Percentiles rank a stretch among this genome's conserved stretches.
These are phyloP conservation scores for Ecdyonurus torrentis DNA, from an alignment of 2,888 invertebrate genomes.

Conservation along the genomic window DNA sequence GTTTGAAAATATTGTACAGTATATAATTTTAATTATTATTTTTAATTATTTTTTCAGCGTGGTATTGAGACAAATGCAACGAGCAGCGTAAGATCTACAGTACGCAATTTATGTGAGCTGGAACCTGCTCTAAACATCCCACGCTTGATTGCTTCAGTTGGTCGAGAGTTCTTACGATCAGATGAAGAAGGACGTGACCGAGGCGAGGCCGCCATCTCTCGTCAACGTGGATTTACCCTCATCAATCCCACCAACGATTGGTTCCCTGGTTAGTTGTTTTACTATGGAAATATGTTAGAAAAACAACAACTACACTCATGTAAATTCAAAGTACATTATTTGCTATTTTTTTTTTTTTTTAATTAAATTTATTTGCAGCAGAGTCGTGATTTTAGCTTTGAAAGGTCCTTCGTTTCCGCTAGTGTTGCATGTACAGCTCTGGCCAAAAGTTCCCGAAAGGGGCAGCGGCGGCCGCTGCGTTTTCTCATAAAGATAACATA, in stretches of 20 bases:
- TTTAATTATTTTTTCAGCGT: conserved; percentile 35
- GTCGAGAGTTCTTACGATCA: conserved; percentile 68
- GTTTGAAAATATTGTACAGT: too few species aligned
- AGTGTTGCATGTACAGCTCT: too few species aligned
- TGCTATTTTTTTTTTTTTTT: too few species aligned
- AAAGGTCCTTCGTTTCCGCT: too few species aligned
- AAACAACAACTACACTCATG: too few species aligned
- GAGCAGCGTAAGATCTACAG: conserved; percentile 59
- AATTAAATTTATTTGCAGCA: too few species aligned
- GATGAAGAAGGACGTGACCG: conserved; percentile 54
- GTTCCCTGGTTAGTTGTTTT: conserved; percentile 63
- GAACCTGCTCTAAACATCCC: conserved; percentile 52
- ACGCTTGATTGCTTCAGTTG: conserved; percentile 58
- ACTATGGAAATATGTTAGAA: too few species aligned
- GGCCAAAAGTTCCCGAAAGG: too few species aligned
- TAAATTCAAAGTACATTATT: too few species aligned
- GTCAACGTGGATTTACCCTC: conserved; percentile 70
- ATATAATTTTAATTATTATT: background rate
- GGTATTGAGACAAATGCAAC: conserved; percentile 77
- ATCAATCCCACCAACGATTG: conserved; percentile 74
- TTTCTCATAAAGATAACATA: too few species aligned
- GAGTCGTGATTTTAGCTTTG: too few species aligned
- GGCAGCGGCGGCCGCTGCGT: too few species aligned
- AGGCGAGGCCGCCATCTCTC: conserved; percentile 48
- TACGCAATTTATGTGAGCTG: conserved; percentile 66